Evolutionary conservation across 2,888 invertebrate species (phyloP), one percentile per base, ranked within the genome.

Genomic region (Falcaria lacertinaria): DNA sequence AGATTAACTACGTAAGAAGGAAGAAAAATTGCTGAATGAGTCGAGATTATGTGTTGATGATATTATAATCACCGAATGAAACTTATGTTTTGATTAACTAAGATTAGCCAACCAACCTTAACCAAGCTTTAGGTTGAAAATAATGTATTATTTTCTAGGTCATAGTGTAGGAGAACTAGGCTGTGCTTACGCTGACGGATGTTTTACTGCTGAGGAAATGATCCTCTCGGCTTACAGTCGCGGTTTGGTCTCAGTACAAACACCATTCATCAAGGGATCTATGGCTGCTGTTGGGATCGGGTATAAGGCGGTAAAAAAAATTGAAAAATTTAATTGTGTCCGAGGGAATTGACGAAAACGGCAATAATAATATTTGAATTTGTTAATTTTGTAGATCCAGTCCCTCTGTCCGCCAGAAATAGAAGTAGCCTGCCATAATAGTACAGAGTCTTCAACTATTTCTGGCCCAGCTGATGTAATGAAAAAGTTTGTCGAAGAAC

Each of bases 251-350:
- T 93, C 94, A 32, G 57, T 92, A 16, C 92, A 94, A 52, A 90
- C 92, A 0, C 84, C 90, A 13, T 83, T 93, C 40, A 91, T 93
- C 13, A 76, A 69, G 15, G 96, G 96, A 19, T 93, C 93, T 16
- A 97, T 97, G 97, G 97, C 97, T 15, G 96, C 96, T 8, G 91
- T 97, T 15, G 96, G 95, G 6, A 61, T 92, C n/a, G 89, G 91
- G 0, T 90, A 86, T 50, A 74, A 84, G 15, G 69, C 88, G 1
- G 85, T 91, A 48, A n/a, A n/a, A n/a, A n/a, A n/a, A n/a, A n/a
- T n/a, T n/a, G n/a, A n/a, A n/a, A n/a, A n/a, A n/a, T n/a, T n/a
- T n/a, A n/a, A n/a, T n/a, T n/a, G n/a, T n/a, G n/a, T n/a, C n/a
- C n/a, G n/a, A n/a, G n/a, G n/a, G n/a, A n/a, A n/a, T n/a, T n/a